Conservation (phyloP, 2,113 vertebrate genomes). For the Rousettus leschenaultii region DNA sequence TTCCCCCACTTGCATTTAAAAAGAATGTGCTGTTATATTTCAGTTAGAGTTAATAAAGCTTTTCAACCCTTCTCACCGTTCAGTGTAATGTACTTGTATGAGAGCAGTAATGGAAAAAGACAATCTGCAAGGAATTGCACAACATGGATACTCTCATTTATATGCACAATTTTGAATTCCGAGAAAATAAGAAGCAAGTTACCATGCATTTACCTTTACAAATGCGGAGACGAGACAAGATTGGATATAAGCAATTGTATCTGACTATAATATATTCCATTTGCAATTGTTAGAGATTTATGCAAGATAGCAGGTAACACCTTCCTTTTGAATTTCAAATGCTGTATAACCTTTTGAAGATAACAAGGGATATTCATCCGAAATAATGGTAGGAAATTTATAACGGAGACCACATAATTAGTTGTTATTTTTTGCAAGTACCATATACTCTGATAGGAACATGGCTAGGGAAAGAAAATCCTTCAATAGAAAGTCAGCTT, state of each 20-base stretch:
- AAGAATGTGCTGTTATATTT: conserved; percentile 66
- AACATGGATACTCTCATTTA: conserved; percentile 75
- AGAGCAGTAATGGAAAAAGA: conserved; percentile 72
- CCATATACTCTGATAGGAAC: conserved; percentile 57
- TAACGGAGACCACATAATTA: conserved; percentile 77
- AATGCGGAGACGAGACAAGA: conserved; percentile 68
- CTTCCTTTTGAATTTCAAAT: conserved; percentile 83
- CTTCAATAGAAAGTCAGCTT: conserved; percentile 45
- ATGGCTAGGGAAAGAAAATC: conserved; percentile 16
- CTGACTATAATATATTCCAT: conserved; percentile 80
- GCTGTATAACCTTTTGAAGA: conserved; percentile 78
- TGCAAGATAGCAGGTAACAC: conserved; percentile 73
- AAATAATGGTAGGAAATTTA: conserved; percentile 82
- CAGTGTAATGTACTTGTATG: conserved; percentile 65
- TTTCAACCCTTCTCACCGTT: conserved; percentile 56
- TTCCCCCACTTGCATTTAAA: conserved; percentile 9
- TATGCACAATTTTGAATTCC: conserved; percentile 77
- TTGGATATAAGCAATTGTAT: conserved; percentile 74
- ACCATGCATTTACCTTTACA: conserved; percentile 74
- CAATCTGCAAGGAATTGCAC: conserved; percentile 67
- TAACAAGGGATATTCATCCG: conserved; percentile 76
- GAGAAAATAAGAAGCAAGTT: conserved; percentile 73
- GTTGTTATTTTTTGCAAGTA: conserved; percentile 72
- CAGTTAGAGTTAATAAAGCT: conserved; percentile 74
- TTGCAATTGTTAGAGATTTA: conserved; percentile 80